These are phyloP conservation scores for Pleuronectes platessa DNA, from an alignment of 2,113 vertebrate species.

Conservation along the genomic window DNA sequence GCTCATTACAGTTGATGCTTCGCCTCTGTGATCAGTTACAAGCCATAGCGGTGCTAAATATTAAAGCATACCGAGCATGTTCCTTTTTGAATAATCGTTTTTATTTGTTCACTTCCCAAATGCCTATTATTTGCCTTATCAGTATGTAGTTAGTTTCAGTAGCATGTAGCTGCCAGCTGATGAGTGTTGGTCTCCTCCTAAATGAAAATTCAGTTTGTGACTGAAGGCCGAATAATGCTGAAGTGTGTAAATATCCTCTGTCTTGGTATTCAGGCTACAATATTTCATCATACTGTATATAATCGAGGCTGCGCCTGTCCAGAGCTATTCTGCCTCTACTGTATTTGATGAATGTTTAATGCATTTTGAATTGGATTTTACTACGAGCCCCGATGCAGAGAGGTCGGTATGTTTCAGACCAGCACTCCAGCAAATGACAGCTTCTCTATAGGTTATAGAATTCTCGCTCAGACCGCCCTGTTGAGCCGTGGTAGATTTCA, in stretches of 20 bases:
- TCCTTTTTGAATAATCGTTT: neutral
- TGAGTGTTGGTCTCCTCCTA: neutral
- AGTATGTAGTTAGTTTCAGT: neutral
- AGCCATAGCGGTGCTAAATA: neutral
- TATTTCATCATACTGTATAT: conserved; percentile 35
- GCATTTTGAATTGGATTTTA: conserved; percentile 69
- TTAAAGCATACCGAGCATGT: neutral
- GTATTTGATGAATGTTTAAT: conserved; percentile 70
- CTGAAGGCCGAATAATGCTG: conserved; percentile 4
- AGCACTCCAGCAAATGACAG: conserved; percentile 18
- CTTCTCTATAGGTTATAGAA: conserved; percentile 10
- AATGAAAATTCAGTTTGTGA: conserved; percentile 9
- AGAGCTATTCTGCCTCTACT: conserved; percentile 25
- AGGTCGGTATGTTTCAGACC: conserved; percentile 37
- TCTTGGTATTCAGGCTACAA: conserved; percentile 46
- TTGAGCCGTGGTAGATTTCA: neutral
- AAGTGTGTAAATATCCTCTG: conserved; percentile 20
- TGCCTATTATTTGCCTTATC: neutral
- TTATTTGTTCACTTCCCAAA: neutral
- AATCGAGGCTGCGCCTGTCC: conserved; percentile 7
- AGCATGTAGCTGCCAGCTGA: neutral
- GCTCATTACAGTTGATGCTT: neutral
- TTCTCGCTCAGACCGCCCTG: neutral
- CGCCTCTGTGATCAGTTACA: neutral
- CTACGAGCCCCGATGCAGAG: conserved; percentile 17